Conservation (phyloP, 2,797 vertebrate genomes). For the Myotis vivesi region DNA sequence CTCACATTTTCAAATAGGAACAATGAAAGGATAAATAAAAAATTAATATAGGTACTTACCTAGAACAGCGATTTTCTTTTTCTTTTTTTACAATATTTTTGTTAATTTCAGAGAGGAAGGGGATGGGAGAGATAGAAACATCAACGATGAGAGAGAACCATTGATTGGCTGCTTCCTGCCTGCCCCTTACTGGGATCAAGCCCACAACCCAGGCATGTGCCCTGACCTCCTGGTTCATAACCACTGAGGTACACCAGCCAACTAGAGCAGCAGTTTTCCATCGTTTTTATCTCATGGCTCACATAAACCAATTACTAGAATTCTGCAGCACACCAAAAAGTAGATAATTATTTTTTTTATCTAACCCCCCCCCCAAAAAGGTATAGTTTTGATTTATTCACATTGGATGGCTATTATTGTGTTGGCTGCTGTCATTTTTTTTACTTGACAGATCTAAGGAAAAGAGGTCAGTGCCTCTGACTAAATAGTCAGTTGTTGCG, state of each 20-base stretch:
- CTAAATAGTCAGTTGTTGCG: background rate
- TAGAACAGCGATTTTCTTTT: background rate
- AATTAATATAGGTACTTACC: background rate
- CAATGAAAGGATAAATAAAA: background rate
- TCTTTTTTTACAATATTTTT: background rate
- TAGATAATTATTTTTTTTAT: background rate
- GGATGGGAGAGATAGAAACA: no score
- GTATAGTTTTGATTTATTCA: background rate
- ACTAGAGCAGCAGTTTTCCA: background rate
- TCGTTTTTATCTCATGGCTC: background rate
- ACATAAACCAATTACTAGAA: background rate
- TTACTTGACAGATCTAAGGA: background rate
- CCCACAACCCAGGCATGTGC: no score
- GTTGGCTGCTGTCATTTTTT: background rate
- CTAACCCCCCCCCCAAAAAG: background rate
- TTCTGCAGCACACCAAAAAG: background rate
- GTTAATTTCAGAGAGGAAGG: no score
- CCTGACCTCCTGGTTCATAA: no score
- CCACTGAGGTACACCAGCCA: no score
- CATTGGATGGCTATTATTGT: background rate
- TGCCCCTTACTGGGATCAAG: no score
- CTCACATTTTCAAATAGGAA: background rate
- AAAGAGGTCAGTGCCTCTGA: background rate
- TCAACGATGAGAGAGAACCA: no score
- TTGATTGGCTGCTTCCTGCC: no score